phyloP scores from a whole-genome alignment of 2,797 vertebrate genomes.

The Sebastiscus albofasciatus region DNA sequence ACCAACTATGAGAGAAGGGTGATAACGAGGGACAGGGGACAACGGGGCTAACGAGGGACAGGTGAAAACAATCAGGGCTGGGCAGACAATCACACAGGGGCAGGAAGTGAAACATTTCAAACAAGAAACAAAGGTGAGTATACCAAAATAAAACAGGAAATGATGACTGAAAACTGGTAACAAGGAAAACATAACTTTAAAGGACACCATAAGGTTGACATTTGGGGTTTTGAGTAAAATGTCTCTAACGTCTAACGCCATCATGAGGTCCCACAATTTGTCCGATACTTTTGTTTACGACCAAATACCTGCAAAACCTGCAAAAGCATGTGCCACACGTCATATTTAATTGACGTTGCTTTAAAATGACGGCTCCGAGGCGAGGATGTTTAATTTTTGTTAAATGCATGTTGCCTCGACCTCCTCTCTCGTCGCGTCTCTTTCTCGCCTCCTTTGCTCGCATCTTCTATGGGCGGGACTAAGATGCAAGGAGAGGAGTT shows the following conservation, averaged over 20 bases:
- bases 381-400: background rate
- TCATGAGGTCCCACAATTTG: background rate
- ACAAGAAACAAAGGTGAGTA: background rate
- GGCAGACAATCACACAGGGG: background rate
- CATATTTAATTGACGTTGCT: too few relatives aligned
- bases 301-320: too few relatives aligned
- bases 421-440: background rate
- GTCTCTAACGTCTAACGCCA: background rate
- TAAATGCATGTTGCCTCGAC: background rate
- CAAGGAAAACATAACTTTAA: background rate
- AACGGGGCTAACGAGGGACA: too few relatives aligned
- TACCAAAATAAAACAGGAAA: background rate
- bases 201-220: background rate
- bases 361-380: background rate
- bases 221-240: background rate
- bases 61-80: too few relatives aligned
- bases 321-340: too few relatives aligned
- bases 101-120: background rate
- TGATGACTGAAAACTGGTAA: background rate
- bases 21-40: too few relatives aligned
- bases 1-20: background rate
- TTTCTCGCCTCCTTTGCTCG: background rate
- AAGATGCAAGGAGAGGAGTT: background rate
- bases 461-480: background rate
- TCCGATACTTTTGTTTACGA: background rate